Conservation (phyloP, 2,797 vertebrate species). For the Trachops cirrhosus region DNA sequence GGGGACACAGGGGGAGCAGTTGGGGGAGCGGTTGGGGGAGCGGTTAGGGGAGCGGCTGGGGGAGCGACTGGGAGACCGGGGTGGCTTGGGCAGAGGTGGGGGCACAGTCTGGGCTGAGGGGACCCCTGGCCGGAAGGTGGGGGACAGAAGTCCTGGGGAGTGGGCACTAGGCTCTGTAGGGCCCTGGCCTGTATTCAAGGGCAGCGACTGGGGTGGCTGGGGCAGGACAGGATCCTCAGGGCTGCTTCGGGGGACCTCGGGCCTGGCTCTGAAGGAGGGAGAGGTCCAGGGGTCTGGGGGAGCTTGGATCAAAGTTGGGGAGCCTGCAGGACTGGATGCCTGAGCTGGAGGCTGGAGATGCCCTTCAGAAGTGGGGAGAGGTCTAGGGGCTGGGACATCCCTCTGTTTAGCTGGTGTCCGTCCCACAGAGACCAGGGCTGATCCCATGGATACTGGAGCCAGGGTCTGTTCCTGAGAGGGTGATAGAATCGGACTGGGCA, state of each 20-base stretch:
- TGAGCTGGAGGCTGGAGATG: constrained; percentile 8
- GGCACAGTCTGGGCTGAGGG: constrained; percentile 77
- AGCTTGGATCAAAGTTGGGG: constrained; percentile 45
- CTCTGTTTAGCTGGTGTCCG: constrained; percentile 40
- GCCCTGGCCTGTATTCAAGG: constrained; percentile 67
- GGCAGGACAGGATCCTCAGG: constrained; percentile 60
- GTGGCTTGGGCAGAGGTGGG: constrained; percentile 50
- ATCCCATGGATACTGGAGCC: background rate
- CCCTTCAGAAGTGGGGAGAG: background rate
- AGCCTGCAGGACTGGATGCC: constrained; percentile 55
- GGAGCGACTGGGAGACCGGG: constrained; percentile 69
- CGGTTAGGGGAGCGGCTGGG: constrained; percentile 49
- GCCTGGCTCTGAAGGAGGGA: constrained; percentile 70
- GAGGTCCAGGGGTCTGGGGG: constrained; percentile 58
- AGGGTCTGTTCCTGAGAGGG: constrained; percentile 53
- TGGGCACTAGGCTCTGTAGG: constrained; percentile 70
- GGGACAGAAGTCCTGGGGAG: constrained; percentile 77
- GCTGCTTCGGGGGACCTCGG: constrained; percentile 65
- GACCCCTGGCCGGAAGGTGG: constrained; percentile 71
- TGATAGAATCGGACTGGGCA: constrained; percentile 8
- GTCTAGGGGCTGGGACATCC: background rate
- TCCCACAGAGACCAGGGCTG: background rate
- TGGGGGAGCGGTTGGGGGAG: constrained; percentile 46
- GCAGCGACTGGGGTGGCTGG: constrained; percentile 52
- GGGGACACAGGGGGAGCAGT: constrained; percentile 18